phyloP scores from a whole-genome alignment of 2,888 invertebrate genomes.

The Ptychoptera albimana region DNA sequence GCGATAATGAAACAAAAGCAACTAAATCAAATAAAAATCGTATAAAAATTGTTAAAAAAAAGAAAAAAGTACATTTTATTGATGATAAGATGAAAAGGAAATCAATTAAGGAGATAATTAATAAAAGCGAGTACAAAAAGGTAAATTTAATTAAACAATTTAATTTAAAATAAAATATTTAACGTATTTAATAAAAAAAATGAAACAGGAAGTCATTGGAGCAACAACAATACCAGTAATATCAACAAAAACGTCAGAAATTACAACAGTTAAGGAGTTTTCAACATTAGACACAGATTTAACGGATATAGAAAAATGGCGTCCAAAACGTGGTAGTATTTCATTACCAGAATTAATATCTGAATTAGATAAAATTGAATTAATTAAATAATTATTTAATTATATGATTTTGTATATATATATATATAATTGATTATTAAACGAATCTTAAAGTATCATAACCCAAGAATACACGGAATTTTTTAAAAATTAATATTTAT shows the following conservation, averaged over 20 bases:
- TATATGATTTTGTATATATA: neutral
- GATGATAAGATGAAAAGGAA: neutral
- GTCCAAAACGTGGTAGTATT: constrained; percentile 11
- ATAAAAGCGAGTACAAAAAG: neutral
- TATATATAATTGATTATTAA: neutral
- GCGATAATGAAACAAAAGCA: neutral
- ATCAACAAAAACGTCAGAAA: too few species aligned
- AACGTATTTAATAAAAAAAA: too few species aligned
- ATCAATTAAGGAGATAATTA: neutral
- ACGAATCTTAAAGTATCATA: neutral
- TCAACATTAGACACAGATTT: neutral
- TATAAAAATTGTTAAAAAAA: constrained; percentile 5
- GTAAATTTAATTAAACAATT: too few species aligned
- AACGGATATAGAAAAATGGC: constrained; percentile 8
- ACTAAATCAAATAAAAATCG: constrained; percentile 8
- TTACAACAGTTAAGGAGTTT: too few species aligned
- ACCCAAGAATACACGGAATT: too few species aligned
- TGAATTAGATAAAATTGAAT: constrained; percentile 9
- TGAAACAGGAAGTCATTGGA: too few species aligned
- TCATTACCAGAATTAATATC: constrained; percentile 8
- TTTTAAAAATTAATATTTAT: too few species aligned
- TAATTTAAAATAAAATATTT: too few species aligned
- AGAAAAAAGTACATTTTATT: neutral
- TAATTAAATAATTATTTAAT: constrained; percentile 4
- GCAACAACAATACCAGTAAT: too few species aligned